Evolutionary conservation across 1,140 invertebrate species (phyloP).

Genomic region (Sarcophaga peregrina): DNA sequence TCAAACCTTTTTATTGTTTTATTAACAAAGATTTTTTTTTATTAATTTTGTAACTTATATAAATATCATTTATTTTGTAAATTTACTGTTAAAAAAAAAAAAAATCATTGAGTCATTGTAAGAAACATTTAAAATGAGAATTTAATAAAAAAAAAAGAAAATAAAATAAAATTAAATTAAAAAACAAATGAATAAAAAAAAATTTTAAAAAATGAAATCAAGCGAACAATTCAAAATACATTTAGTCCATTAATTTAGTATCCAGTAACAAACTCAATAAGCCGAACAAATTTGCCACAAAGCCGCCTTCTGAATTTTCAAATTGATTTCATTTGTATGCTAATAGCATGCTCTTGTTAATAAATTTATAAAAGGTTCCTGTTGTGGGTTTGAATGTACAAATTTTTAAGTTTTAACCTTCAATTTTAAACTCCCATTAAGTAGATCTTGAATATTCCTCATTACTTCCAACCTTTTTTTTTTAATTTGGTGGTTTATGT

Average conservation of each 20-base stretch:
- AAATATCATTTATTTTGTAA: conserved; percentile 27
- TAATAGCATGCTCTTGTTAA: too few relatives aligned
- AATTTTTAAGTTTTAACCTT: too few relatives aligned
- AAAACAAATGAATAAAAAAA: neutral
- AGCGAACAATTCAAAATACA: neutral
- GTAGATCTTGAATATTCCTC: too few relatives aligned
- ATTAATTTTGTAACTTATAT: conserved; percentile 1
- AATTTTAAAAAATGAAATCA: neutral
- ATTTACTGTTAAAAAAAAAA: conserved; percentile 22
- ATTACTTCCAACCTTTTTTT: too few relatives aligned
- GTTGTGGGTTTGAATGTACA: too few relatives aligned
- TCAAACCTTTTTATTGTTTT: neutral
- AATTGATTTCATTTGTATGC: too few relatives aligned
- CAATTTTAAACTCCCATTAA: too few relatives aligned
- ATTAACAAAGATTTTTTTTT: conserved; percentile 10
- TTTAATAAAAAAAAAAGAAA: conserved; percentile 6
- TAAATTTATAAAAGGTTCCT: too few relatives aligned
- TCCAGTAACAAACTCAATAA: too few relatives aligned
- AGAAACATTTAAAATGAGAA: conserved; percentile 24
- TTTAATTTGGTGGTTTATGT: too few relatives aligned
- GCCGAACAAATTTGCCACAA: too few relatives aligned
- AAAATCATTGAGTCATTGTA: conserved; percentile 9
- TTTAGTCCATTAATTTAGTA: neutral
- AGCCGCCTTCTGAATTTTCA: too few relatives aligned
- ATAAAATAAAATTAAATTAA: conserved; percentile 13